Conservation (phyloP, 2,888 invertebrate species). For the Arge pagana region DNA sequence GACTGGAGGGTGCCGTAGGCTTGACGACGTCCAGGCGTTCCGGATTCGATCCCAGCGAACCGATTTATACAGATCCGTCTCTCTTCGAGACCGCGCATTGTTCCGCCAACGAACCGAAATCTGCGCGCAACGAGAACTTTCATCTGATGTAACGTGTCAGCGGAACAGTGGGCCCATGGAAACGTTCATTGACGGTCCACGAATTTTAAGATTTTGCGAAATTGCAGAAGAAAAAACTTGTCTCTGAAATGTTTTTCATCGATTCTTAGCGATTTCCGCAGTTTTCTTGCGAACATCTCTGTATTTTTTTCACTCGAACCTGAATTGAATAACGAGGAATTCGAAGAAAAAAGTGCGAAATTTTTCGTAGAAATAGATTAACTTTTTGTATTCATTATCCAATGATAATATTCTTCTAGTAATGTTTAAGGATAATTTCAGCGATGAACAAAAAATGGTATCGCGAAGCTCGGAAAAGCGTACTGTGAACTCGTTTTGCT, state of each 20-base stretch:
- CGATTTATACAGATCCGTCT: slow-evolving; percentile 91
- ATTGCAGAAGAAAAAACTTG: too few relatives aligned
- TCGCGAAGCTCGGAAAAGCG: slow-evolving; percentile 21
- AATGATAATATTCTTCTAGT: neutral
- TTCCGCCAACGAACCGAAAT: slow-evolving; percentile 67
- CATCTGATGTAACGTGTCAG: slow-evolving; percentile 45
- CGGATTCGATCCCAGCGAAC: slow-evolving; percentile 86
- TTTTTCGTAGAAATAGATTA: neutral
- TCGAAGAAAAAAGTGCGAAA: too few relatives aligned
- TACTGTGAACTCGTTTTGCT: slow-evolving; percentile 21
- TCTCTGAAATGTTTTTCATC: too few relatives aligned
- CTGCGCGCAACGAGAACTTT: slow-evolving; percentile 54
- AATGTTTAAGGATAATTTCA: too few relatives aligned
- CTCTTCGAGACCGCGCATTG: slow-evolving; percentile 85
- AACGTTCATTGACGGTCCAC: too few relatives aligned
- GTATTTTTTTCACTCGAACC: too few relatives aligned
- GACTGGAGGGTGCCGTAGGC: slow-evolving; percentile 61
- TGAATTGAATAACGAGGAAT: too few relatives aligned
- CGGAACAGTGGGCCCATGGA: too few relatives aligned
- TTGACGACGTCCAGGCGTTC: slow-evolving; percentile 61
- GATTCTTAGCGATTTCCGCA: too few relatives aligned
- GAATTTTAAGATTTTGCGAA: too few relatives aligned
- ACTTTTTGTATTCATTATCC: neutral
- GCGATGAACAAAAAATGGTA: too few relatives aligned
- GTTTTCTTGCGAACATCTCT: too few relatives aligned